A percentile compares a stretch with the other conserved stretches of the same genome.
Evolutionary conservation across 1,140 invertebrate species (phyloP).

Genomic region (Diplogasteroides magnus): DNA sequence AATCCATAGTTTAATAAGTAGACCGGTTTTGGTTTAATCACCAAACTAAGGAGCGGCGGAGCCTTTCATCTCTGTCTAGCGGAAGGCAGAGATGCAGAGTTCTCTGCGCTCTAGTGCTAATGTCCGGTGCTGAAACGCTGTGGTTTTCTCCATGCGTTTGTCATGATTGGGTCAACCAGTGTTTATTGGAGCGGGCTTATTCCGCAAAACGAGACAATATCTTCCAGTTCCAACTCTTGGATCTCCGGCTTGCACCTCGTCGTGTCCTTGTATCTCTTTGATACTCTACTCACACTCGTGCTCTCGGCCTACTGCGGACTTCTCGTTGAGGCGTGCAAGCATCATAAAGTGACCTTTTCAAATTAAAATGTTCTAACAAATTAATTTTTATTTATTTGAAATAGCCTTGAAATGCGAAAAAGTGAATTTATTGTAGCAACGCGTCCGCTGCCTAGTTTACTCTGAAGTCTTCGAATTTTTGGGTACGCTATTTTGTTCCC

Average conservation of each 20-base stretch:
- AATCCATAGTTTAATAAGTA: no score
- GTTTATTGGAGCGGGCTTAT: neutral
- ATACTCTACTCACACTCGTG: conserved; percentile 56
- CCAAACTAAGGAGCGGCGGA: no score
- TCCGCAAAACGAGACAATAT: neutral
- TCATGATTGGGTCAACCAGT: neutral
- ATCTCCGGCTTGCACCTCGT: conserved; percentile 53
- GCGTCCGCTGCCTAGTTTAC: neutral
- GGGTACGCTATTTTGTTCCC: no score
- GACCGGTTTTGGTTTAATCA: no score
- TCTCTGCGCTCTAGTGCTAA: no score
- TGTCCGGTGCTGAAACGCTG: no score
- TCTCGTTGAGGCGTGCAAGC: conserved; percentile 44
- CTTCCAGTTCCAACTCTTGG: conserved; percentile 20
- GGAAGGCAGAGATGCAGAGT: no score
- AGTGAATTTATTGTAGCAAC: neutral
- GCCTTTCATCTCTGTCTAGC: no score
- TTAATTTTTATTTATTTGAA: no score
- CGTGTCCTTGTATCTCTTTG: conserved; percentile 54
- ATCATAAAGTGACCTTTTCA: neutral
- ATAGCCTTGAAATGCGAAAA: neutral
- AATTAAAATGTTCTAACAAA: no score
- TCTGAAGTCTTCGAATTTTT: neutral
- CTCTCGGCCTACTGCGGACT: conserved; percentile 55
- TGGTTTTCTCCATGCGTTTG: conserved; percentile 2